Evolutionary conservation across 2,113 vertebrate species (phyloP), one percentile per base, ranked within the genome.

Genomic region (Melanerpes aurifrons): DNA sequence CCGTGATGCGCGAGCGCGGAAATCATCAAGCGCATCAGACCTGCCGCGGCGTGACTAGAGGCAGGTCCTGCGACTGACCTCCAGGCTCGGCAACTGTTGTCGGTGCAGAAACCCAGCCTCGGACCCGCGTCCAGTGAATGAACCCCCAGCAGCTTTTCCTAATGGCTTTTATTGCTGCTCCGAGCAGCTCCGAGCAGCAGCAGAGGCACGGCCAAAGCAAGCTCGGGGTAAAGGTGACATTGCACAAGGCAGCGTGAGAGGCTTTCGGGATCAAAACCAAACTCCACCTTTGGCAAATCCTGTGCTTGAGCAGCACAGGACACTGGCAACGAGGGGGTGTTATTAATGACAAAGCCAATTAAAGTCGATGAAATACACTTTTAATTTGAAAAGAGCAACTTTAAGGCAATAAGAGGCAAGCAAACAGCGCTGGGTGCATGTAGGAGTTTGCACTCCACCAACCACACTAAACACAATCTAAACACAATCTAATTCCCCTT

Each of bases 291-390:
- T 2, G 53, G 32, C 11, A 2, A 7, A 3, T 11, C 50, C 61
- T 1, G 31, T 1, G 47, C 50, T 1, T 2, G 4, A 5, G 31
- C n/a, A 4, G 62, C n/a, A 8, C 12, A 1, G 1, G 6, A 4
- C 10, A 3, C 31, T 37, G 37, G 37, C 37, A 9, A 37, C 37
- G 37, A 37, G 37, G 37, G 37, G 37, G 37, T 37, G 37, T 37
- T 37, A 37, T 37, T 37, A 37, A 37, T 37, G 37, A 37, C 37
- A 37, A 37, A 37, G 37, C 37, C 8, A 37, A 37, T 37, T 37
- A 37, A 37, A 9, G 37, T 37, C 37, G 37, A 37, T 37, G 37
- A 37, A 37, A 37, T 37, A 37, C 37, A 37, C 9, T 37, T 37
- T 37, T 37, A 37, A 37, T 37, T 37, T 37, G 37, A 37, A 37